A percentile compares a stretch with the other conserved stretches of the same genome.
Conservation (phyloP, 2,797 vertebrate genomes). For the Otus scops region DNA sequence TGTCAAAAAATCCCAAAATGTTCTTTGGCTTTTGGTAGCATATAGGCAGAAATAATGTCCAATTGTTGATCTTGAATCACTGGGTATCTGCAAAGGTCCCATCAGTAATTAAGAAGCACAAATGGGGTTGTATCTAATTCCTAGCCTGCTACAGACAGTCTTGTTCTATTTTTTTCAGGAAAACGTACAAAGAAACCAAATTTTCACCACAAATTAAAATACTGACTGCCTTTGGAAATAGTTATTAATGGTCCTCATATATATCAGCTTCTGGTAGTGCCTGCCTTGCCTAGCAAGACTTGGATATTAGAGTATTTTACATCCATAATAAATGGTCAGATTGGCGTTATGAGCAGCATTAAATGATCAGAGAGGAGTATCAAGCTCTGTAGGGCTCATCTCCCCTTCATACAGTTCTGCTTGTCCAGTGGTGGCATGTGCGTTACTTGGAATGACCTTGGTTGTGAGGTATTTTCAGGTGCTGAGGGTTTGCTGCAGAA, state of each 20-base stretch:
- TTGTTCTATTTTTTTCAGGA: neutral
- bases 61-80: neutral
- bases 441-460: neutral
- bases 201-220: neutral
- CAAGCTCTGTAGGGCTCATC: neutral
- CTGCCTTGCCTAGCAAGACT: neutral
- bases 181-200: neutral
- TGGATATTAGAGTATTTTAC: neutral
- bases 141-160: neutral
- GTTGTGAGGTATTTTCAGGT: neutral
- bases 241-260: neutral
- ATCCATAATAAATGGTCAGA: neutral
- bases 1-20: neutral
- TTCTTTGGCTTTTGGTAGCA: neutral
- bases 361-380: neutral
- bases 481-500: neutral
- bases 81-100: neutral
- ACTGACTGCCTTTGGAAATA: neutral
- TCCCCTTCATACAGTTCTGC: neutral
- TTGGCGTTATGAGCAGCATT: neutral
- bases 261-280: neutral
- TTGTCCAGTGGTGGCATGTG: neutral
- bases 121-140: neutral
- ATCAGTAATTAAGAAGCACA: neutral
- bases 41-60: neutral